phyloP scores from a whole-genome alignment of 2,888 invertebrate genomes.

The Ochropleura leucogaster region DNA sequence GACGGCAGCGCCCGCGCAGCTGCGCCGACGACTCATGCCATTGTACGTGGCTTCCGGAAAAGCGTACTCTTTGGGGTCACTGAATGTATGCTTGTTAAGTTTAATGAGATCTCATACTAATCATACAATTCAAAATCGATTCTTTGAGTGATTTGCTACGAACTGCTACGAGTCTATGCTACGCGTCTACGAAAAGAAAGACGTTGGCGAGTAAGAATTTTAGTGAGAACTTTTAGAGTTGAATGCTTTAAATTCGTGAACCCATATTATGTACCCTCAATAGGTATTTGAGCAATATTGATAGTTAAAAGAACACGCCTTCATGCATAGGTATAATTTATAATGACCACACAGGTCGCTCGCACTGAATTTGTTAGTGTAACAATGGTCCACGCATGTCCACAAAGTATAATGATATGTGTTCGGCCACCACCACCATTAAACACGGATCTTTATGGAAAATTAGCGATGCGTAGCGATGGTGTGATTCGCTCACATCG shows the following conservation, averaged over 20 bases:
- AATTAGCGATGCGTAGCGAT: conserved; percentile 88
- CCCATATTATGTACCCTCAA: neutral
- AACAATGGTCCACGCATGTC: conserved; percentile 73
- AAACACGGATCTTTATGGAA: conserved; percentile 83
- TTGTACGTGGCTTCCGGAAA: conserved; percentile 85
- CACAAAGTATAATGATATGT: conserved; percentile 81
- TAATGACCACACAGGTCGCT: conserved; percentile 75
- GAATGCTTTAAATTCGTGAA: neutral
- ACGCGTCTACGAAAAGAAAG: conserved; percentile 8
- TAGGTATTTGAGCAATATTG: neutral
- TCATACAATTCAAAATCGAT: neutral
- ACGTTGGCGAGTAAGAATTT: neutral
- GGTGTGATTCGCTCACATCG: conserved; percentile 90
- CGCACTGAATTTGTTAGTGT: conserved; percentile 72
- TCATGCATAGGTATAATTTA: conserved; percentile 57
- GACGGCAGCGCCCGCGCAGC: conserved; percentile 64
- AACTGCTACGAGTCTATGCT: conserved; percentile 29
- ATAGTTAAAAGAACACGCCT: conserved; percentile 5
- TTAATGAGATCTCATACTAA: conserved; percentile 36
- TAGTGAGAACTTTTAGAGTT: neutral
- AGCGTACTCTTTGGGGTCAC: conserved; percentile 84
- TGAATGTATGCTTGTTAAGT: conserved; percentile 65
- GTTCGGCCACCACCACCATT: conserved; percentile 81
- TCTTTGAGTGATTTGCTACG: conserved; percentile 4
- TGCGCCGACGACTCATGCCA: conserved; percentile 69